Evolutionary conservation across 2,888 invertebrate species (phyloP), one percentile per base, ranked within the genome.

Genomic region (Serrognathus titanus): DNA sequence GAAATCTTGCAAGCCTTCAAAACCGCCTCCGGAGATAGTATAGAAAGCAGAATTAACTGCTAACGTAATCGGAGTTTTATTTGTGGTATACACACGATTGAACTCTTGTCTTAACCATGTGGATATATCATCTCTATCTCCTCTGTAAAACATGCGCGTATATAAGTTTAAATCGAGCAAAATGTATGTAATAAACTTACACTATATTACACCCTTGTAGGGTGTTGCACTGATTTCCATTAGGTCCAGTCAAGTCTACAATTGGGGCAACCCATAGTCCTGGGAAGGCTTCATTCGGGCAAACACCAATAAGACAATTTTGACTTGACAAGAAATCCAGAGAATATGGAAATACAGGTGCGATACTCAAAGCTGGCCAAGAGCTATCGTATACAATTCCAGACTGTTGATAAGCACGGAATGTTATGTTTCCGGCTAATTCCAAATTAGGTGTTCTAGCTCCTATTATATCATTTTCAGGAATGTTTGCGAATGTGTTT

Each of bases 231-330:
- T 81, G 77, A n/a, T 71, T 61, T 1, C 75, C 76, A 2, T 75
- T 61, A 1, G 75, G 64, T 62, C 84, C 84, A 7, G 68, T 56
- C 78, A 85, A 81, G 50, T 82, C 78, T 1, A 84, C 71, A 76
- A 89, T 85, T 1, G 89, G 89, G 0, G 83, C 68, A 1, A 86
- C 83, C 89, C 89, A 90, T 39, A 83, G 72, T 0, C 84, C 85
- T 9, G 83, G 81, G 65, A 82, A 78, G 0, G 82, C 75, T 0
- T 82, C 80, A 1, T 72, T 76, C 1, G 87, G 86, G 67, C 87
- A 87, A 0, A 80, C 79, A 0, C 76, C 78, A 8, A 82, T 77
- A 6, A 74, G 65, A 55, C 87, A 87, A 58, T 83, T 82, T 69
- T 85, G 83, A 12, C 60, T 79, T 0, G 82, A 80, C 1, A 71